Percentiles rank a stretch among this genome's conserved stretches.
Conservation (phyloP, 2,888 invertebrate species). For the Acleris emargana region DNA sequence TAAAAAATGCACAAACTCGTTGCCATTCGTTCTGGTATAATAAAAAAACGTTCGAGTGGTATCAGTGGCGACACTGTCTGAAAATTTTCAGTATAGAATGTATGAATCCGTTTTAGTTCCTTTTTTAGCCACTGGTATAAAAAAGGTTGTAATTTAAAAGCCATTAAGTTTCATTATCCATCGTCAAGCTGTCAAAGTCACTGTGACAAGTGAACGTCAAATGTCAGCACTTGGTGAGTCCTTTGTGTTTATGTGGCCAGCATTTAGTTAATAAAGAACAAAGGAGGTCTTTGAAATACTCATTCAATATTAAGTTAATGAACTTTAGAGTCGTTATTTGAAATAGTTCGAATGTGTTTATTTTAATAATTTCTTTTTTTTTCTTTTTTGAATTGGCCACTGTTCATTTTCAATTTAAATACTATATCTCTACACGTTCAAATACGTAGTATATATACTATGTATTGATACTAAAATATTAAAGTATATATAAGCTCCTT, state of each 20-base stretch:
- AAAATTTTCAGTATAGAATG: neutral
- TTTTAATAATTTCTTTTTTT: no score
- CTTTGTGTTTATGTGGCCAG: slow-evolving; percentile 10
- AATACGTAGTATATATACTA: no score
- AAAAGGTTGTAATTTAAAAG: slow-evolving; percentile 29
- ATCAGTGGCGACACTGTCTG: neutral
- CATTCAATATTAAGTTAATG: neutral
- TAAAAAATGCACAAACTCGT: slow-evolving; percentile 4
- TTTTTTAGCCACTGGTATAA: slow-evolving; percentile 9
- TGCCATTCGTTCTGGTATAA: neutral
- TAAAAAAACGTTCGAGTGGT: neutral
- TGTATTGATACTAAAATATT: no score
- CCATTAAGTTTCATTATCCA: slow-evolving; percentile 41
- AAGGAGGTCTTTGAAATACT: neutral
- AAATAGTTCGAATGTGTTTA: no score
- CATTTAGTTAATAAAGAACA: neutral
- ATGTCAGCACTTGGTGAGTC: slow-evolving; percentile 13
- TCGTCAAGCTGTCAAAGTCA: slow-evolving; percentile 44
- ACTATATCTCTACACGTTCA: no score
- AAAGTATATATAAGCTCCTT: no score
- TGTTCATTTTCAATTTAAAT: no score
- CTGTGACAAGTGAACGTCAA: slow-evolving; percentile 41
- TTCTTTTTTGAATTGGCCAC: no score
- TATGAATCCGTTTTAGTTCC: neutral
- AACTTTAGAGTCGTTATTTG: no score